Percentiles rank a stretch among this genome's conserved stretches.
phyloP scores from a whole-genome alignment of 2,888 invertebrate species.

The Ceramica pisi region DNA sequence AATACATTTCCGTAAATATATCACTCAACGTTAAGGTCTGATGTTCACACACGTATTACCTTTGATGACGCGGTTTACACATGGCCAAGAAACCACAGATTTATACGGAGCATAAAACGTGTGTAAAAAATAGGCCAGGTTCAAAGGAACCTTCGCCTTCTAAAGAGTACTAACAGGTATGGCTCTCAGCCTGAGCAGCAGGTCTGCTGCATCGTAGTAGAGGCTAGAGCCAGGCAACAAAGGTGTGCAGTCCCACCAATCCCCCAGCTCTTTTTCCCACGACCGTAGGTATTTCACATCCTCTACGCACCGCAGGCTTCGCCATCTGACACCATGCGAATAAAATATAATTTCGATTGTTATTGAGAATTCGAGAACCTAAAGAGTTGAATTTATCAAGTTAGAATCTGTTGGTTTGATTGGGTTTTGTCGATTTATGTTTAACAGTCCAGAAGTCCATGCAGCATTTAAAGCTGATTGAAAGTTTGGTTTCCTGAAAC shows the following conservation, averaged over 20 bases:
- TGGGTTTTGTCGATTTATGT: not conserved
- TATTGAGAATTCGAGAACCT: not conserved
- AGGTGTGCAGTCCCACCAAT: slow-evolving; percentile 86
- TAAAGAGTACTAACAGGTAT: slow-evolving; percentile 71
- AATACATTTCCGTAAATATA: not conserved
- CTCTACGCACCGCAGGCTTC: slow-evolving; percentile 32
- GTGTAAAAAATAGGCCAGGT: not conserved
- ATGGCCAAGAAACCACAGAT: not conserved
- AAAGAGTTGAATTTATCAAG: not conserved
- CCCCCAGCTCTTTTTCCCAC: slow-evolving; percentile 85
- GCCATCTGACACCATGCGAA: slow-evolving; percentile 42
- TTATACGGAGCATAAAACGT: not conserved
- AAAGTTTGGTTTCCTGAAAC: not conserved
- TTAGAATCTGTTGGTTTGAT: not conserved
- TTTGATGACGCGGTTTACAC: not conserved
- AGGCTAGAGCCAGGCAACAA: slow-evolving; percentile 76
- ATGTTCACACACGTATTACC: not conserved
- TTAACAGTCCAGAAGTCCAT: no score
- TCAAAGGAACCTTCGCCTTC: not conserved
- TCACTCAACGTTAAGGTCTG: no score
- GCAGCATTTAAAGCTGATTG: not conserved
- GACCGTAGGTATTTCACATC: slow-evolving; percentile 63
- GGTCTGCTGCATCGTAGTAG: slow-evolving; percentile 83
- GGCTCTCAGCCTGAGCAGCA: slow-evolving; percentile 81
- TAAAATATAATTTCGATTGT: not conserved